Conservation (phyloP, 2,113 vertebrate genomes). For the Phrynocephalus versicolor region DNA sequence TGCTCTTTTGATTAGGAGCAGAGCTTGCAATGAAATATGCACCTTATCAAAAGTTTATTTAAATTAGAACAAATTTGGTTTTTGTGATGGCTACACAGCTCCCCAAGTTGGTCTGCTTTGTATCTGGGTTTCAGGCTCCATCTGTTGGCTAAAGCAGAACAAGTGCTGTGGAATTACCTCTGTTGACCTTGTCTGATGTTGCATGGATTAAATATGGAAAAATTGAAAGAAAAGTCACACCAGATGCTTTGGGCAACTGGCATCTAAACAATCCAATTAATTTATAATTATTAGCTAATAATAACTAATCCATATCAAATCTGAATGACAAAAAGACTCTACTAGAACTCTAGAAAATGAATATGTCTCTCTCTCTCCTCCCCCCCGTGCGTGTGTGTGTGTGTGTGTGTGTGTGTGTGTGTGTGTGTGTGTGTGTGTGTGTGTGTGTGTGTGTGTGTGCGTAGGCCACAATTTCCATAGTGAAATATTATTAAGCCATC, state of each 20-base stretch:
- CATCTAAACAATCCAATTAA: background rate
- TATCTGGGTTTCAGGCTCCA: slow-evolving; percentile 68
- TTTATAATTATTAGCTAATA: background rate
- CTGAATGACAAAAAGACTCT: too few species aligned
- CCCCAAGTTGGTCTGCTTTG: background rate
- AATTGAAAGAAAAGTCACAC: background rate
- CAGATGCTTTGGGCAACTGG: background rate
- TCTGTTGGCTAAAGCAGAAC: slow-evolving; percentile 59
- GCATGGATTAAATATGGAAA: background rate
- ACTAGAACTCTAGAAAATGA: too few species aligned
- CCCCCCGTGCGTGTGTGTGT: too few species aligned
- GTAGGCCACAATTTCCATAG: too few species aligned
- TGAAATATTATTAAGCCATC: too few species aligned
- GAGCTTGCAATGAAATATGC: slow-evolving; percentile 30
- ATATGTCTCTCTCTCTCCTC: too few species aligned
- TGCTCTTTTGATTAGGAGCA: slow-evolving; percentile 38
- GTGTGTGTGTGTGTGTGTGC: too few species aligned
- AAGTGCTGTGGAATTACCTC: slow-evolving; percentile 24
- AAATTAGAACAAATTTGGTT: slow-evolving; percentile 59
- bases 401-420: too few species aligned
- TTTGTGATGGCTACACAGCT: too few species aligned
- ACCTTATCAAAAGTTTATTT: slow-evolving; percentile 46
- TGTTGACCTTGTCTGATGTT: background rate
- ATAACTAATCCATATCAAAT: too few species aligned
- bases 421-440: too few species aligned